Conservation (phyloP, 1,140 invertebrate genomes). For the Drosophila baimaii region DNA sequence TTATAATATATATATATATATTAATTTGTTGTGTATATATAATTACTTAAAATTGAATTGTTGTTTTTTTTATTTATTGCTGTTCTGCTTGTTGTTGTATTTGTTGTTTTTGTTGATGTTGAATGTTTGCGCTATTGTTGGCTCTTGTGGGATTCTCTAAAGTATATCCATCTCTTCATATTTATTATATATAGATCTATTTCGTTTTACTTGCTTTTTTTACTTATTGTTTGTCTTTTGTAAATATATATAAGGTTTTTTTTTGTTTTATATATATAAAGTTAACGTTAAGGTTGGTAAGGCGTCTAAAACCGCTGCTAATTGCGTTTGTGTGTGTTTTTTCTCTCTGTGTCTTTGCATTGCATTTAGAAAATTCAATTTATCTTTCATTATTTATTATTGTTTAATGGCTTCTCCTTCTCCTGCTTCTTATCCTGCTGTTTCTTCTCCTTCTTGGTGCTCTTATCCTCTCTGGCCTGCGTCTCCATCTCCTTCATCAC, state of each 20-base stretch:
- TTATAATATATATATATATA: slow-evolving; percentile 39
- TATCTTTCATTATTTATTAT: slow-evolving; percentile 21
- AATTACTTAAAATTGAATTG: slow-evolving; percentile 57
- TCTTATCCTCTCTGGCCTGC: too few relatives aligned
- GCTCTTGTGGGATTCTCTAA: slow-evolving; percentile 39
- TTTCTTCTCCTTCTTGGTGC: too few relatives aligned
- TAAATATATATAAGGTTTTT: slow-evolving; percentile 24
- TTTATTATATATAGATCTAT: slow-evolving; percentile 19
- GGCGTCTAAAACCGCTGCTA: slow-evolving; percentile 74
- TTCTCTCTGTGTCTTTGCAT: slow-evolving; percentile 48
- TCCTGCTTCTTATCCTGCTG: slow-evolving; percentile 22
- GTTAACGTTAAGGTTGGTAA: slow-evolving; percentile 53
- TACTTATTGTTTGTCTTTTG: slow-evolving; percentile 1
- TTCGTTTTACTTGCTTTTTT: slow-evolving; percentile 2
- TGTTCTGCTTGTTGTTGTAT: slow-evolving; percentile 14
- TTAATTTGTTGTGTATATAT: slow-evolving; percentile 44
- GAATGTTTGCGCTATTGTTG: slow-evolving; percentile 40
- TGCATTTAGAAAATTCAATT: slow-evolving; percentile 59
- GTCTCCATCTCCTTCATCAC: not conserved
- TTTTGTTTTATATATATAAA: too few relatives aligned
- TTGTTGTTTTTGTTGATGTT: slow-evolving; percentile 15
- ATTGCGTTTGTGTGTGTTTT: slow-evolving; percentile 48
- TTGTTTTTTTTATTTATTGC: slow-evolving; percentile 47
- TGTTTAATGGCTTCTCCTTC: slow-evolving; percentile 20
- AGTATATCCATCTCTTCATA: slow-evolving; percentile 18